Evolutionary conservation across 2,113 vertebrate species (phyloP), one percentile per base, ranked within the genome.

Genomic region (Oryzias javanicus): DNA sequence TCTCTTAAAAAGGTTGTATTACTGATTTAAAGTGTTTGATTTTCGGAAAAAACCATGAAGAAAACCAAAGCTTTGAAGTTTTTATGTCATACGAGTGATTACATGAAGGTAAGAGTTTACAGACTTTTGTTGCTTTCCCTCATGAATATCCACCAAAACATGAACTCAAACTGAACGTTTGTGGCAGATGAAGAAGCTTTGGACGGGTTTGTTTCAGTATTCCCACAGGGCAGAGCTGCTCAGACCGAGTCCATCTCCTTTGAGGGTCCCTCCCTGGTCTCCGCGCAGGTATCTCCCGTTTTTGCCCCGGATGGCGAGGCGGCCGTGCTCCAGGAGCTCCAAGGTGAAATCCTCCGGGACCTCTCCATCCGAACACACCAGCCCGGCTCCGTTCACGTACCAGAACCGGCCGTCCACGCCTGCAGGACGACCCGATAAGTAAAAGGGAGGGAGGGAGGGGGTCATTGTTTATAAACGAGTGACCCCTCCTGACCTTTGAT

Each of bases 201-300:
- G 67, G 60, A 51, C 42, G 7, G 49, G 20, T 62, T 14, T 20
- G 19, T 22, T 29, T 94, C 91, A 98, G 88, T 96, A 98, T 83
- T 98, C 96, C 97, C 97, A 98, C 64, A 99, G 92, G 1, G 94
- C 94, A 1, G 91, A 90, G 45, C 86, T 88, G 48, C 87, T 88
- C 18, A 92, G 91, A 1, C 64, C 53, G 16, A 93, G 93, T 0
- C 91, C 94, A 35, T 98, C 96, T 0, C 94, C 95, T 0, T 94
- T 94, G 80, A 99, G 91, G 10, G 92, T 94, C n/a, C 96, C 96
- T 0, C 95, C 95, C 1, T 93, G 94, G 82, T 96, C 95, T 14
- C 96, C 95, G 0, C 93, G 90, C 70, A 99, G 90, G 84, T 99
- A 99, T 82, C 90, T 93, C 48, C 94, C 93, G 0, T 92, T 94